phyloP scores from a whole-genome alignment of 2,113 vertebrate genomes.

The Apteryx owenii region DNA sequence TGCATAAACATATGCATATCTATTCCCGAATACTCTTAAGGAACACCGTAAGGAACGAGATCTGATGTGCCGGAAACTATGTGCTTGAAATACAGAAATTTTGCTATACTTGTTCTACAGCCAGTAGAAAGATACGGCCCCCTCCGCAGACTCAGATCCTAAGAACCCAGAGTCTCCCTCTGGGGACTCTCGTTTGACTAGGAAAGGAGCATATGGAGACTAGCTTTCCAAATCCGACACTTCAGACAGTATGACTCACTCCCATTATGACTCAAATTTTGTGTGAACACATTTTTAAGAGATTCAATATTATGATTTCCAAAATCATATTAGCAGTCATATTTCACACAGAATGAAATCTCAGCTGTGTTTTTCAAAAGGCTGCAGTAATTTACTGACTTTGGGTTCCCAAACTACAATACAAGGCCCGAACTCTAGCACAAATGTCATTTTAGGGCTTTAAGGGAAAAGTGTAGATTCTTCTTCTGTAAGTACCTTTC shows the following conservation, averaged over 20 bases:
- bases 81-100: background rate
- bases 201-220: background rate
- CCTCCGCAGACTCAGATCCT: background rate
- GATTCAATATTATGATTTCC: constrained; percentile 37
- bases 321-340: background rate
- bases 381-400: background rate
- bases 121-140: background rate
- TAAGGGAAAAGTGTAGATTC: background rate
- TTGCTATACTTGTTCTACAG: background rate
- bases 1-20: background rate
- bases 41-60: background rate
- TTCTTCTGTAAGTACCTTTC: background rate
- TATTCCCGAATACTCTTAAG: background rate
- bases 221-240: background rate
- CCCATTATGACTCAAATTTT: background rate
- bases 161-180: background rate
- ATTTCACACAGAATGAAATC: background rate
- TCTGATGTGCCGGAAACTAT: background rate
- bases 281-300: constrained; percentile 1
- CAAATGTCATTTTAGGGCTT: fast-evolving
- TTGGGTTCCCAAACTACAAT: background rate
- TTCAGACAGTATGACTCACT: background rate
- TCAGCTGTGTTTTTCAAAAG: background rate
- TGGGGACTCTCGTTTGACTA: background rate
- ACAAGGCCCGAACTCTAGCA: background rate